Evolutionary conservation across 2,888 invertebrate species (phyloP).

Genomic region (Eulithis testata): DNA sequence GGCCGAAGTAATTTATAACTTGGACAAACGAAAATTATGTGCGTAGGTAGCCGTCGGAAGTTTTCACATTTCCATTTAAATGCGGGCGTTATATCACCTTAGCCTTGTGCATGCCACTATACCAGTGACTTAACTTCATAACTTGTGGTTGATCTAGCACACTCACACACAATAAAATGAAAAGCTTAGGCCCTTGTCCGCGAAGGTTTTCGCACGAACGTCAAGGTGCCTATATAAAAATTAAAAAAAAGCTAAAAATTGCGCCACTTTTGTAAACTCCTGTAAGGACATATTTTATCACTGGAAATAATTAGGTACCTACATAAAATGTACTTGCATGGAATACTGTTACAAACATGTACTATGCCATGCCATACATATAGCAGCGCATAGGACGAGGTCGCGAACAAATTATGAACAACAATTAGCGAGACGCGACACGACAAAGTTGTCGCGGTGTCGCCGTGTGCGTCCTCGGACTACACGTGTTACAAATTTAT

Average conservation of each 20-base stretch:
- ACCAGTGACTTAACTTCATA: constrained; percentile 13
- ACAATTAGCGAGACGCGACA: constrained; percentile 65
- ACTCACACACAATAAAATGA: background rate
- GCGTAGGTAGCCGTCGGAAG: constrained; percentile 72
- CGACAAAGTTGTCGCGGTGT: constrained; percentile 54
- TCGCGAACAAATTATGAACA: constrained; percentile 73
- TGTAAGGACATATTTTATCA: no score
- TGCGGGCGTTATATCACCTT: constrained; percentile 77
- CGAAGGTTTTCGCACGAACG: no score
- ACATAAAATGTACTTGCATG: no score
- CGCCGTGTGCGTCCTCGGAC: constrained; percentile 39
- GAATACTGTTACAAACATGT: constrained; percentile 4
- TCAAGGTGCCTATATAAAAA: no score
- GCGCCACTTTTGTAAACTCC: no score
- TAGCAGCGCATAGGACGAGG: constrained; percentile 39
- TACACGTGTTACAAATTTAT: constrained; percentile 51
- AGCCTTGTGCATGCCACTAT: constrained; percentile 4
- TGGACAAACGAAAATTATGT: constrained; percentile 72
- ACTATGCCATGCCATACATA: constrained; percentile 18
- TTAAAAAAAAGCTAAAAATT: no score
- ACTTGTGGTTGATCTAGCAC: background rate
- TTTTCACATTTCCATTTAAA: constrained; percentile 79
- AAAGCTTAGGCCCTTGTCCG: background rate
- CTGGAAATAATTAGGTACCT: no score
- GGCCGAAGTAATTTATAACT: constrained; percentile 65